Evolutionary conservation across 1,140 invertebrate genomes (phyloP).

Genomic region (Atta texana): DNA sequence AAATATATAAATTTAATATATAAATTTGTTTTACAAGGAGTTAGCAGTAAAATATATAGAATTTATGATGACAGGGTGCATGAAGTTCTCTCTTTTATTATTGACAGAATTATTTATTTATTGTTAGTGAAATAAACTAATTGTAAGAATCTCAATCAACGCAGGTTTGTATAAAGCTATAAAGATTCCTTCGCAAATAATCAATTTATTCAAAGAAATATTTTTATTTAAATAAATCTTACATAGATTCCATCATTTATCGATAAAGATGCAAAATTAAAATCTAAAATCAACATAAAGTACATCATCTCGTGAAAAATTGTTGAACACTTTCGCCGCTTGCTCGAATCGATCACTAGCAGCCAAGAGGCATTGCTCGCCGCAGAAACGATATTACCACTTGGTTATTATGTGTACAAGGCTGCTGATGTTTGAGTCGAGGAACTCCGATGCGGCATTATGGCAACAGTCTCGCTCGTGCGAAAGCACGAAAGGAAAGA

Average conservation of each 20-base stretch:
- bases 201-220: not conserved
- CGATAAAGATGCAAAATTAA: too few species aligned
- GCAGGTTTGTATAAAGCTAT: not conserved
- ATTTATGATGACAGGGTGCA: too few species aligned
- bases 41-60: too few species aligned
- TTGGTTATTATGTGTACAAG: conserved; percentile 63
- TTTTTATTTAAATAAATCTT: not conserved
- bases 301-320: not conserved
- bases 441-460: conserved; percentile 10
- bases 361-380: conserved; percentile 43
- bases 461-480: conserved; percentile 41
- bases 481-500: conserved; percentile 43
- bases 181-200: too few species aligned
- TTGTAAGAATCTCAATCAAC: not conserved
- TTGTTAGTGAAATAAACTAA: not conserved
- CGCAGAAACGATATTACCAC: conserved; percentile 56
- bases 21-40: too few species aligned
- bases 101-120: not conserved
- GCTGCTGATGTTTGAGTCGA: conserved; percentile 55
- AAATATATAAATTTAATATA: too few species aligned
- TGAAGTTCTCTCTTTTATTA: too few species aligned
- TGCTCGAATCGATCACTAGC: conserved; percentile 42
- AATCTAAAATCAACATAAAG: too few species aligned
- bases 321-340: conserved; percentile 36
- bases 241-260: too few species aligned